A percentile compares a stretch with the other conserved stretches of the same genome.
These are phyloP conservation scores for Erethizon dorsatum DNA, from an alignment of 2,797 vertebrate genomes.

Conservation along the genomic window DNA sequence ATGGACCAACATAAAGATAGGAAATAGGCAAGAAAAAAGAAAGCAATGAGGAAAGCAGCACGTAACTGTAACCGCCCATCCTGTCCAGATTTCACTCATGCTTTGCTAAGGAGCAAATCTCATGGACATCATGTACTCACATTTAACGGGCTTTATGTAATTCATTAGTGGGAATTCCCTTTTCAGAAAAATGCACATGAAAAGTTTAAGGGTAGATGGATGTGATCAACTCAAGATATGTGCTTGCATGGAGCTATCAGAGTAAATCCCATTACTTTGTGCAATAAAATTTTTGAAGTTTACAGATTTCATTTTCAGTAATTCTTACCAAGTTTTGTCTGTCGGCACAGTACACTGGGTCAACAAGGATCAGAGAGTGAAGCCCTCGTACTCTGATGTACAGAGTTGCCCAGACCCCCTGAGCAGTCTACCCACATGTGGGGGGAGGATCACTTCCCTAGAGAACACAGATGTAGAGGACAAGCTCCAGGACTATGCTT, in stretches of 20 bases:
- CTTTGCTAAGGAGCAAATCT: neutral
- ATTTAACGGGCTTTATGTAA: neutral
- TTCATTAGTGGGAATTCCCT: neutral
- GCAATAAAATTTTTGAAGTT: neutral
- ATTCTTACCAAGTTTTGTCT: neutral
- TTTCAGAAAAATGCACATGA: neutral
- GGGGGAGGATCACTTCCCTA: neutral
- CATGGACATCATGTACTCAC: neutral
- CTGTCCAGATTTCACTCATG: neutral
- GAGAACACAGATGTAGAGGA: slow-evolving; percentile 72
- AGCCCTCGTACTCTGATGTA: neutral
- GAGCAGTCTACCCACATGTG: neutral
- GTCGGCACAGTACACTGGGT: neutral
- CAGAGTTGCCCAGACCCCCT: neutral
- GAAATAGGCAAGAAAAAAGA: neutral
- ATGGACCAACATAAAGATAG: neutral
- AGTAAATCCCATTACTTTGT: neutral
- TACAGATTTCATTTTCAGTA: neutral
- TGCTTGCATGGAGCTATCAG: neutral
- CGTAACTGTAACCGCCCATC: neutral
- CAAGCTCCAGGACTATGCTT: slow-evolving; percentile 18
- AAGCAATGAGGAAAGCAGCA: neutral
- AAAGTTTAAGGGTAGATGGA: neutral
- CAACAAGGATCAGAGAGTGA: neutral
- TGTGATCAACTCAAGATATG: neutral